Conservation (phyloP, 2,113 vertebrate genomes). For the Dasyurus viverrinus region DNA sequence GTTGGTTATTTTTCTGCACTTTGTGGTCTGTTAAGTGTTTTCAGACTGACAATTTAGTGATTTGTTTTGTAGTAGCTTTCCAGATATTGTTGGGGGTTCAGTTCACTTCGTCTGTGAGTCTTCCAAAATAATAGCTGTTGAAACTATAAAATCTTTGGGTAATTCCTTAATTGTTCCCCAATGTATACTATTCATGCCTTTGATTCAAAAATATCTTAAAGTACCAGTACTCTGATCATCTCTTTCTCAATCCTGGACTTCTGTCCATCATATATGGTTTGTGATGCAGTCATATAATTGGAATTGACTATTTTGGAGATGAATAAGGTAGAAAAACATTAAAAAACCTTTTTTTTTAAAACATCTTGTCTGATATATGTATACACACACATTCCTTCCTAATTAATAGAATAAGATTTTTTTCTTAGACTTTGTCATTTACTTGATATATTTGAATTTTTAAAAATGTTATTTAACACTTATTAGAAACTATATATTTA, state of each 20-base stretch:
- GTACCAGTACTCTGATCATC: background rate
- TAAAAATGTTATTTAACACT: slow-evolving; percentile 58
- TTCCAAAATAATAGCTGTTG: slow-evolving; percentile 3
- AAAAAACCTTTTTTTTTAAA: slow-evolving; percentile 34
- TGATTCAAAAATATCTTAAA: slow-evolving; percentile 10
- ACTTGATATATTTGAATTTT: slow-evolving; percentile 43
- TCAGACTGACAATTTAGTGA: background rate
- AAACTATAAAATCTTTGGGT: background rate
- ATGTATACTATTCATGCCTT: background rate
- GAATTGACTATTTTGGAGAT: background rate
- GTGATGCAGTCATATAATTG: background rate
- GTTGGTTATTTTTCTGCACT: background rate
- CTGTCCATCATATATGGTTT: background rate
- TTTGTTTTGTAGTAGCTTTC: background rate
- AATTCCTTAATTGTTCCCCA: background rate
- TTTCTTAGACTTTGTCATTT: slow-evolving; percentile 29
- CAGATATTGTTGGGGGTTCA: background rate
- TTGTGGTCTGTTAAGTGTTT: background rate
- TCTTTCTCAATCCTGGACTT: slow-evolving; percentile 12
- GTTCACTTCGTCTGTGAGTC: background rate
- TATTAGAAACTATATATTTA: background rate
- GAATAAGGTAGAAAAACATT: slow-evolving; percentile 21
- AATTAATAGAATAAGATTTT: slow-evolving; percentile 29
- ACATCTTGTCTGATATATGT: background rate
- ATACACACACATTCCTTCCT: background rate